phyloP scores from a whole-genome alignment of 2,113 vertebrate species.

The Nothobranchius furzeri region DNA sequence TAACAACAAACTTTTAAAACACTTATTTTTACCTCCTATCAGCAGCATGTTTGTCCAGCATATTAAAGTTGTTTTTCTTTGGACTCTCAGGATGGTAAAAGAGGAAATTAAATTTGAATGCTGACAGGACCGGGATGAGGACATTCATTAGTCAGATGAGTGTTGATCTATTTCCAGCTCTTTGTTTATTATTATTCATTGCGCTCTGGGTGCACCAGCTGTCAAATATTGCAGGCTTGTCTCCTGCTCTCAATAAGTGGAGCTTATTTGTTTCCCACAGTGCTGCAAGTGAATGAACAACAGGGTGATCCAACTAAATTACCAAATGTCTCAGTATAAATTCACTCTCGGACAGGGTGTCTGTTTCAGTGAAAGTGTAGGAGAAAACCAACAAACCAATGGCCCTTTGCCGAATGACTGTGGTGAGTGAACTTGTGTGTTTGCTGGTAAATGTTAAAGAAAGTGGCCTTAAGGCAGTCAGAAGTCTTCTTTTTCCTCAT shows the following conservation, averaged over 20 bases:
- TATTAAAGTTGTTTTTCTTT: conserved; percentile 3
- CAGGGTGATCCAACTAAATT: background rate
- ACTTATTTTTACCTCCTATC: background rate
- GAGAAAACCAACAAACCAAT: background rate
- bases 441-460: background rate
- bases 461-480: background rate
- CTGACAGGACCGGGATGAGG: background rate
- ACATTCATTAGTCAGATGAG: background rate
- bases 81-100: background rate
- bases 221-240: background rate
- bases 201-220: conserved; percentile 2
- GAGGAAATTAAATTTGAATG: background rate
- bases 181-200: background rate
- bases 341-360: background rate
- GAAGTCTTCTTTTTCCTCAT: background rate
- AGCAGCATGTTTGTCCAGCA: background rate
- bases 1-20: background rate
- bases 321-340: background rate
- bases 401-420: background rate
- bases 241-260: background rate
- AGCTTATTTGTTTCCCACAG: conserved; percentile 9
- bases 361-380: background rate
- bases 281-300: background rate
- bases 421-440: background rate
- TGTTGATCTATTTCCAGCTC: background rate